A percentile compares a stretch with the other conserved stretches of the same genome.
Conservation (phyloP, 2,888 invertebrate species). For the Noctua janthe region DNA sequence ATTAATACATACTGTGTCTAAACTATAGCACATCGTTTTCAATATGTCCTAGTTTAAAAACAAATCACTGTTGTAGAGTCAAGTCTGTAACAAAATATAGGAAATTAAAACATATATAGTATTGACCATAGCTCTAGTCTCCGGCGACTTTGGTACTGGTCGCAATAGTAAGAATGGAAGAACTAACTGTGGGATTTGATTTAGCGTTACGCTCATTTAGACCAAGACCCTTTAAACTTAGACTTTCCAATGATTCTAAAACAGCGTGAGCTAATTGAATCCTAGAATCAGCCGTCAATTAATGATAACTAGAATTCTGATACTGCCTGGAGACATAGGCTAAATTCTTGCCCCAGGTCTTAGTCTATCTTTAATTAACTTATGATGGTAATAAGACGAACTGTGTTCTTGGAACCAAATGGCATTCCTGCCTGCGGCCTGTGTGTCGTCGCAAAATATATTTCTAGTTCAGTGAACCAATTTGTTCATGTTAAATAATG, state of each 20-base stretch:
- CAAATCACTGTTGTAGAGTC: neutral
- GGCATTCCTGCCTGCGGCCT: neutral
- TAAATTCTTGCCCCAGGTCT: conserved; percentile 22
- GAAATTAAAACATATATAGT: neutral
- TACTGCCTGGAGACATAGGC: conserved; percentile 20
- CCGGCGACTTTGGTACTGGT: neutral
- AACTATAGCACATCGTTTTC: too few species aligned
- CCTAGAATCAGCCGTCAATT: conserved; percentile 12
- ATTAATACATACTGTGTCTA: too few species aligned
- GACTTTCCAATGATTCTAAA: conserved; percentile 8
- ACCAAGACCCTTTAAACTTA: neutral
- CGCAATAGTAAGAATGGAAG: neutral
- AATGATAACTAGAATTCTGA: conserved; percentile 15
- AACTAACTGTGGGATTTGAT: neutral
- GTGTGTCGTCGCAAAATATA: conserved; percentile 9
- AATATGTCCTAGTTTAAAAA: too few species aligned
- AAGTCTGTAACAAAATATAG: neutral
- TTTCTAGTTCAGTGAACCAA: conserved; percentile 29
- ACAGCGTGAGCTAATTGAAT: conserved; percentile 25
- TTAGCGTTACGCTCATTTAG: neutral
- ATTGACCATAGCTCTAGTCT: neutral
- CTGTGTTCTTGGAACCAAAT: conserved; percentile 12
- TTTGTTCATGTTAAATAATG: conserved; percentile 12
- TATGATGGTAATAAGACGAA: conserved; percentile 37
- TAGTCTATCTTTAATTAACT: conserved; percentile 51